These are phyloP conservation scores for Acrobasis repandana DNA, from an alignment of 2,888 invertebrate genomes.

Conservation along the genomic window DNA sequence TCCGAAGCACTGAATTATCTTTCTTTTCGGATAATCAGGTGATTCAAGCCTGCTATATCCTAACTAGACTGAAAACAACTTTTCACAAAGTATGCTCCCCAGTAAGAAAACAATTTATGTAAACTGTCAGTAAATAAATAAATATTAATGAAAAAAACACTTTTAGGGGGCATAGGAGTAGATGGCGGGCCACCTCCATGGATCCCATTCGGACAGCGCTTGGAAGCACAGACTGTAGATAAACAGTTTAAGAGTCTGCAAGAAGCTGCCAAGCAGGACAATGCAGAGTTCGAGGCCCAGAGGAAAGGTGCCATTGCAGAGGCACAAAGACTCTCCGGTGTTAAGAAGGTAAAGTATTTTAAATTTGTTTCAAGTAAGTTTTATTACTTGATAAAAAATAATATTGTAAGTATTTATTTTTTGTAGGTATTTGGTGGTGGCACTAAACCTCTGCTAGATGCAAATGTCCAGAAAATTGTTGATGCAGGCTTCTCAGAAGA, in stretches of 20 bases:
- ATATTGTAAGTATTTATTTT: conserved; percentile 33
- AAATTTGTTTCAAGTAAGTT: too few species aligned
- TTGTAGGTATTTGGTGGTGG: conserved; percentile 84
- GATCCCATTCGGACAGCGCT: conserved; percentile 94
- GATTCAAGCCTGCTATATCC: too few species aligned
- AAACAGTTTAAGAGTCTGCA: conserved; percentile 88
- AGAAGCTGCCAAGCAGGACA: conserved; percentile 85
- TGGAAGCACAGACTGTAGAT: conserved; percentile 84
- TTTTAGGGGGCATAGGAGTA: conserved; percentile 79
- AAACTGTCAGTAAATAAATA: background rate
- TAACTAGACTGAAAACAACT: too few species aligned
- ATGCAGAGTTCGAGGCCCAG: conserved; percentile 94
- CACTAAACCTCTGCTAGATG: conserved; percentile 86
- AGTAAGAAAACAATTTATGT: too few species aligned
- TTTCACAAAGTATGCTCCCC: too few species aligned
- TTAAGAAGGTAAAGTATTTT: conserved; percentile 72
- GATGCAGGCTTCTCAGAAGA: conserved; percentile 91
- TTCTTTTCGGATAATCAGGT: too few species aligned
- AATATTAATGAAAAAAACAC: background rate
- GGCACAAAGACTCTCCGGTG: conserved; percentile 86
- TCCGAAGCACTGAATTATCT: too few species aligned
- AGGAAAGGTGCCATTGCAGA: conserved; percentile 95
- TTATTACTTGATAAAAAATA: background rate
- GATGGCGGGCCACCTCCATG: conserved; percentile 94
- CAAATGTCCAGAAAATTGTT: conserved; percentile 90